phyloP scores from a whole-genome alignment of 2,888 invertebrate genomes.

The Spicauda simplicius region DNA sequence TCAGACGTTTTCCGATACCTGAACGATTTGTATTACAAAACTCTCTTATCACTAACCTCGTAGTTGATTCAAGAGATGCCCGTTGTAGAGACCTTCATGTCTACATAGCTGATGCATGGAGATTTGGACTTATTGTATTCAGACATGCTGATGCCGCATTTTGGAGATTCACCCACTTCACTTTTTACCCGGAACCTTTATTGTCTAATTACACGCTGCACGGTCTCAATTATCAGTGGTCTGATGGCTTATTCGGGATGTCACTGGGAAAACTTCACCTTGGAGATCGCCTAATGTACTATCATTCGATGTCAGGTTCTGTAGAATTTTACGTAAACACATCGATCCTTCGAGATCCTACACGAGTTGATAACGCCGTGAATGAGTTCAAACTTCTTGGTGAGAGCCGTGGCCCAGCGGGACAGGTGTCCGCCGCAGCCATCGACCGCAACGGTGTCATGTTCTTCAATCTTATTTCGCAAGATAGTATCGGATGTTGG shows the following conservation, averaged over 20 bases:
- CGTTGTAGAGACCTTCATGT: conserved; percentile 87
- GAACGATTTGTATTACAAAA: conserved; percentile 87
- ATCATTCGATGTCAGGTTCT: conserved; percentile 93
- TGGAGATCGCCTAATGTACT: conserved; percentile 88
- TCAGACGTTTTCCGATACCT: conserved; percentile 88
- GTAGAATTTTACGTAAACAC: conserved; percentile 90
- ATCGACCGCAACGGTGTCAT: conserved; percentile 90
- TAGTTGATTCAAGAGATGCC: conserved; percentile 86
- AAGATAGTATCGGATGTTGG: conserved; percentile 93
- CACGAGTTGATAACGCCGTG: conserved; percentile 65
- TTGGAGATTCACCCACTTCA: conserved; percentile 88
- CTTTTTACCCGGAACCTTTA: conserved; percentile 89
- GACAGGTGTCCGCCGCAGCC: conserved; percentile 91
- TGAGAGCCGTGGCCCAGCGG: conserved; percentile 83
- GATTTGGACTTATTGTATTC: conserved; percentile 87
- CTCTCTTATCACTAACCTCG: conserved; percentile 88
- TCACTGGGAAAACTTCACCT: conserved; percentile 86
- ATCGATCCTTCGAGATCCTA: conserved; percentile 88
- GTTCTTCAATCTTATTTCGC: conserved; percentile 92
- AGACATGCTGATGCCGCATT: conserved; percentile 84
- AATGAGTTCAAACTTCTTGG: conserved; percentile 74
- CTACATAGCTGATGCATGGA: conserved; percentile 89
- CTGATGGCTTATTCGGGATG: conserved; percentile 91
- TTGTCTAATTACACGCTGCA: conserved; percentile 90
- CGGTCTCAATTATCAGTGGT: conserved; percentile 92